phyloP scores from a whole-genome alignment of 2,113 vertebrate species.

The Paracanthobrama guichenoti region DNA sequence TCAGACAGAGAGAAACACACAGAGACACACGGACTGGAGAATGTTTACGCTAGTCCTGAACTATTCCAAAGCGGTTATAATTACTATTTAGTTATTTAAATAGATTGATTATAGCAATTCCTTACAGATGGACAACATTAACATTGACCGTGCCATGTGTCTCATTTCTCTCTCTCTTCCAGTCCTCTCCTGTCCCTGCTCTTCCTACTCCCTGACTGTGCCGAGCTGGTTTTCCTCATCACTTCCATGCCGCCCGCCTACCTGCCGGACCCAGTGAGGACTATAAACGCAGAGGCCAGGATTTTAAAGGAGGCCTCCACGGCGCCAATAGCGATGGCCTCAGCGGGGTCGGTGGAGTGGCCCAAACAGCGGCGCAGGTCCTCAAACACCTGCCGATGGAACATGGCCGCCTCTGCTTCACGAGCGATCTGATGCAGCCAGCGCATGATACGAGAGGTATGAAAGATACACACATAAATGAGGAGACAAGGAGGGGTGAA shows the following conservation, averaged over 20 bases:
- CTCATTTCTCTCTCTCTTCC: constrained; percentile 51
- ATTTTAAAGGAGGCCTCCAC: constrained; percentile 98
- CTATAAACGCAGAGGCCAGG: constrained; percentile 91
- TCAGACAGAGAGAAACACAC: constrained; percentile 25
- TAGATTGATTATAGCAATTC: too few relatives aligned
- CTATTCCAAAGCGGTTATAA: too few relatives aligned
- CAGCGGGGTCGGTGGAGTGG: constrained; percentile 83
- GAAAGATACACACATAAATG: constrained; percentile 46
- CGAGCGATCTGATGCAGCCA: constrained; percentile 87
- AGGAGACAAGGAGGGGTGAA: neutral
- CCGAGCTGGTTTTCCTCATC: neutral
- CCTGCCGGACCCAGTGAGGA: constrained; percentile 98
- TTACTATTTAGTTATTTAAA: too few relatives aligned
- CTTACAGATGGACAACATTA: neutral
- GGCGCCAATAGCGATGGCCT: constrained; percentile 93
- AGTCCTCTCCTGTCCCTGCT: constrained; percentile 70
- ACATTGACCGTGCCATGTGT: neutral
- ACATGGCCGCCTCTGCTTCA: constrained; percentile 98
- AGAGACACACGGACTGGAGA: constrained; percentile 33
- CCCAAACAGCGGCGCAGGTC: constrained; percentile 91
- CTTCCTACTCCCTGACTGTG: constrained; percentile 40
- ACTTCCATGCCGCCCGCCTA: constrained; percentile 73
- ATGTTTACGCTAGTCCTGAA: neutral
- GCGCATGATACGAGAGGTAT: neutral
- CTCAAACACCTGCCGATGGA: constrained; percentile 98